phyloP scores from a whole-genome alignment of 2,113 vertebrate species.

The Gymnocephalus cernua region DNA sequence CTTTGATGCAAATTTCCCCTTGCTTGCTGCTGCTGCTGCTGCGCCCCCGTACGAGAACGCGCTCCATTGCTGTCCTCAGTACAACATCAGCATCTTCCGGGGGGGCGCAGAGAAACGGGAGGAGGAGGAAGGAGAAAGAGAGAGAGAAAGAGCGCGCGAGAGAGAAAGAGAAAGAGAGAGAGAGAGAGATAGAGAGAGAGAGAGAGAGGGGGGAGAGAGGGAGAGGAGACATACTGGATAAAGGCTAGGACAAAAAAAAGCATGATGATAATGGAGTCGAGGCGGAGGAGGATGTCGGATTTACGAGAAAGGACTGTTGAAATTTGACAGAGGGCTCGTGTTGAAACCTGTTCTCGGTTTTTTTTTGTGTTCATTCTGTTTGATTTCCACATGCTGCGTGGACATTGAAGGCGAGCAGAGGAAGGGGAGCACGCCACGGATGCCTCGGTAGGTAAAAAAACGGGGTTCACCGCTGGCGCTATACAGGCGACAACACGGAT shows the following conservation, averaged over 20 bases:
- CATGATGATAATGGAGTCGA: constrained; percentile 80
- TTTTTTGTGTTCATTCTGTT: constrained; percentile 6
- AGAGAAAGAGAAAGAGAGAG: constrained; percentile 39
- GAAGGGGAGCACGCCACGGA: constrained; percentile 64
- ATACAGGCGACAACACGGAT: constrained; percentile 54
- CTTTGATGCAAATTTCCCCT: constrained; percentile 38
- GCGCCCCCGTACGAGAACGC: constrained; percentile 59
- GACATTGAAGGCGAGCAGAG: constrained; percentile 45
- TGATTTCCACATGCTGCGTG: constrained; percentile 49
- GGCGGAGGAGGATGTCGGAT: constrained; percentile 77
- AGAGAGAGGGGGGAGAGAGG: constrained; percentile 9
- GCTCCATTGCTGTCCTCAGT: constrained; percentile 75
- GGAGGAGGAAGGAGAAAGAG: constrained; percentile 62
- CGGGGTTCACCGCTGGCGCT: constrained; percentile 68
- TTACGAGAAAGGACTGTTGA: constrained; percentile 71
- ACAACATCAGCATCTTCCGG: constrained; percentile 81
- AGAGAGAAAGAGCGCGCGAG: constrained; percentile 33
- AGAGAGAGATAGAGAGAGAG: constrained; percentile 32
- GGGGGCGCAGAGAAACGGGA: constrained; percentile 65
- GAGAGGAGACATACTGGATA: constrained; percentile 62
- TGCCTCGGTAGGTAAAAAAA: constrained; percentile 65
- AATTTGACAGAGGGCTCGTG: constrained; percentile 66
- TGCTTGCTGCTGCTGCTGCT: constrained; percentile 16
- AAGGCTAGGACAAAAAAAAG: constrained; percentile 66
- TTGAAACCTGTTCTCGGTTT: constrained; percentile 4